Evolutionary conservation across 1,140 invertebrate genomes (phyloP).

Genomic region (Nasonia giraulti): DNA sequence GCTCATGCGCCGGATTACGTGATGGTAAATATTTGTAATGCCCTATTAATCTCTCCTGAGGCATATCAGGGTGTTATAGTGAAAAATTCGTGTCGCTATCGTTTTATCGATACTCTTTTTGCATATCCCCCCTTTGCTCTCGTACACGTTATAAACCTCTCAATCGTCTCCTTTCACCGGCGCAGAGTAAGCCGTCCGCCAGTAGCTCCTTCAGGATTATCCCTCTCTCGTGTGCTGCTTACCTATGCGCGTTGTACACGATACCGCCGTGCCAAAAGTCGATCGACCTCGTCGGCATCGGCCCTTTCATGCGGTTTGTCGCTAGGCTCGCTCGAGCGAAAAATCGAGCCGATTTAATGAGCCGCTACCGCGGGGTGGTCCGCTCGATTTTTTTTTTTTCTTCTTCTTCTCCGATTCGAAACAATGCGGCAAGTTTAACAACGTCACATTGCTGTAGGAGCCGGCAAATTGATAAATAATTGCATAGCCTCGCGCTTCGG

Average conservation of each 20-base stretch:
- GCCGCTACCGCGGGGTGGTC: not conserved
- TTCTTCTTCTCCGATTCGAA: not conserved
- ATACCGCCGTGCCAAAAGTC: not conserved
- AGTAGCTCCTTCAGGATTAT: no score
- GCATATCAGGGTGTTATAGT: not conserved
- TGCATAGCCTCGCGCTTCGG: not conserved
- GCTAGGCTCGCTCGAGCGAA: not conserved
- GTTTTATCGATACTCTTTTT: no score
- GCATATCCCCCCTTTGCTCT: no score
- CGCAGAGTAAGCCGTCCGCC: no score
- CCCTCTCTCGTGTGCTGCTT: no score
- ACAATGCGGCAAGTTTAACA: not conserved
- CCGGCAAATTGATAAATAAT: constrained; percentile 31
- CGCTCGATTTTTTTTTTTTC: not conserved
- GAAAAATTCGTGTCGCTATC: not conserved
- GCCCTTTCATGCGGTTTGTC: not conserved
- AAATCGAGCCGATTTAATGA: not conserved
- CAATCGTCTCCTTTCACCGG: constrained; percentile 2
- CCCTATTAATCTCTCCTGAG: no score
- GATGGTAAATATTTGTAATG: constrained; percentile 29
- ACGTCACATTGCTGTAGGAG: not conserved
- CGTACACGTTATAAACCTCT: not conserved
- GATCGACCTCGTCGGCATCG: not conserved
- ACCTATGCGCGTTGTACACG: no score
- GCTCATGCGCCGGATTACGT: not conserved